These are phyloP conservation scores for Stegophylla sp. DNA, from an alignment of 2,888 invertebrate genomes.

Conservation along the genomic window DNA sequence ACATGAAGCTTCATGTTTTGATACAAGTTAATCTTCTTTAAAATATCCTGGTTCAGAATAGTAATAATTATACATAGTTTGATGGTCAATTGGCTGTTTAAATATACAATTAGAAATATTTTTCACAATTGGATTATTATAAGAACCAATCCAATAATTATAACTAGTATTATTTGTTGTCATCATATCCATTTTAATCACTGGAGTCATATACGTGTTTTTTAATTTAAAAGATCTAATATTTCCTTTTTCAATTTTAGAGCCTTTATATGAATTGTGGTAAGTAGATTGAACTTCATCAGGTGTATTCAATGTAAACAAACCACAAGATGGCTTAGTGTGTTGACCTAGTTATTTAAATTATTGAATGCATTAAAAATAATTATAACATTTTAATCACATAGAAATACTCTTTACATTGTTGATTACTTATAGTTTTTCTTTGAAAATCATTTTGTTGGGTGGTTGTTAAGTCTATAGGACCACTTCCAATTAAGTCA, in stretches of 20 bases:
- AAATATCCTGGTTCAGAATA: slow-evolving; percentile 24
- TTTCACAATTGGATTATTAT: not conserved
- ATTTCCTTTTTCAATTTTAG: not conserved
- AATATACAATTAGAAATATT: not conserved
- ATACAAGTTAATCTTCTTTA: not conserved
- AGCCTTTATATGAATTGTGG: not conserved
- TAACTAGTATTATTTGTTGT: slow-evolving; percentile 20
- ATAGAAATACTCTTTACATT: not conserved
- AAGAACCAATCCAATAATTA: slow-evolving; percentile 1
- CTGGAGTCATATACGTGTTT: not conserved
- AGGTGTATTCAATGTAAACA: not conserved
- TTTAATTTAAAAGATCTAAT: not conserved
- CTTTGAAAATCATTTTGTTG: not conserved
- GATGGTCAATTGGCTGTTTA: not conserved
- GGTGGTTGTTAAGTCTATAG: slow-evolving; percentile 1
- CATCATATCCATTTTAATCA: slow-evolving; percentile 13
- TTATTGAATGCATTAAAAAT: not conserved
- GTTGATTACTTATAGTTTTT: not conserved
- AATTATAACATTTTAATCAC: not conserved
- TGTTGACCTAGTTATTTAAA: slow-evolving; percentile 17
- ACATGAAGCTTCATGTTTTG: not conserved
- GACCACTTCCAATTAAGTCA: slow-evolving; percentile 5
- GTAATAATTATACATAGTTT: slow-evolving; percentile 7
- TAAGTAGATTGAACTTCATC: not conserved
- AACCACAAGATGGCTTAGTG: not conserved